Conservation (phyloP, 2,888 invertebrate genomes). For the Lydus trimaculatus region DNA sequence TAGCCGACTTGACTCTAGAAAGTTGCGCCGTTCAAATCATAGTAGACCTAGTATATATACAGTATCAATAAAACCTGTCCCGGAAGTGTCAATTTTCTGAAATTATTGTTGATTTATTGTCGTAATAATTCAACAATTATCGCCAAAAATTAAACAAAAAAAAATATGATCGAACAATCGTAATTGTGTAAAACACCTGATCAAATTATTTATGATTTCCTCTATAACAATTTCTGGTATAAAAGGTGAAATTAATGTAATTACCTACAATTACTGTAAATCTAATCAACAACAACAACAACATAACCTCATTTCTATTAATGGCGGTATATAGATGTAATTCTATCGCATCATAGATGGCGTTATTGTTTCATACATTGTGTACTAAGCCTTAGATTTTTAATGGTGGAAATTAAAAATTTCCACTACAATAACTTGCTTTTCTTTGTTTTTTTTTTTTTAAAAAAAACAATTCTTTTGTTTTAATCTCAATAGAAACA, state of each 20-base stretch:
- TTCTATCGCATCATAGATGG: too few relatives aligned
- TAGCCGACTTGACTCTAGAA: background rate
- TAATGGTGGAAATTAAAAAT: conserved; percentile 24
- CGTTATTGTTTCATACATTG: too few relatives aligned
- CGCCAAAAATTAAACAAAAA: too few relatives aligned
- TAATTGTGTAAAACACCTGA: background rate
- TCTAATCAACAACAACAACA: background rate
- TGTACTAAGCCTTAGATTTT: too few relatives aligned
- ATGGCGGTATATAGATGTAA: background rate
- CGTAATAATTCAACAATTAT: too few relatives aligned
- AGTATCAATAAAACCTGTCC: too few relatives aligned
- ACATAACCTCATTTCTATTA: background rate
- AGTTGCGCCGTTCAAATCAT: background rate
- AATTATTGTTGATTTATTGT: too few relatives aligned
- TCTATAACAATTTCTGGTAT: background rate
- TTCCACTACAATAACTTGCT: conserved; percentile 25
- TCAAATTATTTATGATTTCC: conserved; percentile 2
- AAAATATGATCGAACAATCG: background rate
- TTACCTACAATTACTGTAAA: background rate
- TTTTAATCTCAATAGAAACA: conserved; percentile 7
- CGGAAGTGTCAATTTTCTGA: too few relatives aligned
- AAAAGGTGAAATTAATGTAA: background rate
- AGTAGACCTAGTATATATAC: background rate
- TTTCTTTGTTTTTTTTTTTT: conserved; percentile 1
- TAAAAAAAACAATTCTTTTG: background rate